Evolutionary conservation across 2,797 vertebrate genomes (phyloP).

Genomic region (Typhlichthys subterraneus): DNA sequence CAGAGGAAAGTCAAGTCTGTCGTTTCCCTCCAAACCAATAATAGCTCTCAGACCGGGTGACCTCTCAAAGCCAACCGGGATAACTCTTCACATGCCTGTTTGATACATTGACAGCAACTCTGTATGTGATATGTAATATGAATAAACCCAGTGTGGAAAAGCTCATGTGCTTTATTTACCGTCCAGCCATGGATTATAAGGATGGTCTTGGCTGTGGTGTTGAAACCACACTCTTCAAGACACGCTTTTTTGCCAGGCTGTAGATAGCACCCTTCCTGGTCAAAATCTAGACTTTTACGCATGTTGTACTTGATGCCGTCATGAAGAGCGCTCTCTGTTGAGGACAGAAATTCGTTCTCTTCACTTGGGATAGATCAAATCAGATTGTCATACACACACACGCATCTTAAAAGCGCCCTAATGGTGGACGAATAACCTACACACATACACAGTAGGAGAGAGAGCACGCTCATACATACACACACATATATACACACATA

Average conservation of each 20-base stretch:
- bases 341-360: slow-evolving; percentile 40
- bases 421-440: too few relatives aligned
- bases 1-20: background rate
- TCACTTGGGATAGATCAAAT: slow-evolving; percentile 55
- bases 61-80: too few relatives aligned
- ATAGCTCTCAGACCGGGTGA: too few relatives aligned
- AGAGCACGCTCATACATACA: too few relatives aligned
- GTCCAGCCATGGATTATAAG: slow-evolving; percentile 97
- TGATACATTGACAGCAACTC: too few relatives aligned
- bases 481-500: too few relatives aligned
- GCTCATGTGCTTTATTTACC: slow-evolving; percentile 55
- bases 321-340: background rate
- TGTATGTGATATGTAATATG: too few relatives aligned
- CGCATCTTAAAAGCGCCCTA: too few relatives aligned
- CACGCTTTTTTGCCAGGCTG: slow-evolving; percentile 57
- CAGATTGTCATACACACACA: background rate
- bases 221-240: slow-evolving; percentile 86
- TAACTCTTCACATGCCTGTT: too few relatives aligned
- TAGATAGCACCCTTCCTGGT: slow-evolving; percentile 83
- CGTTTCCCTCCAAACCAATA: too few relatives aligned
- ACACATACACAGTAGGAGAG: too few relatives aligned
- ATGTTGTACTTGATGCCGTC: slow-evolving; percentile 80
- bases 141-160: too few relatives aligned
- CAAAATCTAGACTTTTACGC: slow-evolving; percentile 73
- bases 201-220: slow-evolving; percentile 87